phyloP scores from a whole-genome alignment of 2,113 vertebrate genomes.

The Chinchilla lanigera region DNA sequence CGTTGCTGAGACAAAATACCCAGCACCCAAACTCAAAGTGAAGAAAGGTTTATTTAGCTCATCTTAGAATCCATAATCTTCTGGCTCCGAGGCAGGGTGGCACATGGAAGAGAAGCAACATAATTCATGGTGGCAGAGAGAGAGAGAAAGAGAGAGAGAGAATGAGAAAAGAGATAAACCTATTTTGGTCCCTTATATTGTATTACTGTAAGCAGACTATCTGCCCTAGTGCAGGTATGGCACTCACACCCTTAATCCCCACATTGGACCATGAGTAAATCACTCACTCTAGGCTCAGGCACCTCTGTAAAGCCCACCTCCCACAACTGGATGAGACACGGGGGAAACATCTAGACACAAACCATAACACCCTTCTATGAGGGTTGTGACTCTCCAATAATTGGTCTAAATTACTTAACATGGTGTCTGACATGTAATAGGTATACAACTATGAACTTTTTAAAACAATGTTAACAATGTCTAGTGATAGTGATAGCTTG shows the following conservation, averaged over 20 bases:
- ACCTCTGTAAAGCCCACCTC: neutral
- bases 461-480: neutral
- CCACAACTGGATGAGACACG: neutral
- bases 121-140: neutral
- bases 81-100: neutral
- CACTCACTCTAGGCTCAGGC: neutral
- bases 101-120: neutral
- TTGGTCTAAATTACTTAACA: neutral
- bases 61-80: neutral
- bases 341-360: neutral
- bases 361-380: neutral
- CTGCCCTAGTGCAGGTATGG: neutral
- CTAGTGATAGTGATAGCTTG: too few relatives aligned
- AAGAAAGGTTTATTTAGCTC: neutral
- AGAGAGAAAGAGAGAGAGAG: too few relatives aligned
- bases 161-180: too few relatives aligned
- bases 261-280: neutral
- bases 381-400: neutral
- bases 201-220: too few relatives aligned
- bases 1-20: neutral
- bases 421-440: neutral
- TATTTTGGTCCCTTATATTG: too few relatives aligned
- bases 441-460: neutral
- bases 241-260: neutral
- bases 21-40: neutral